Evolutionary conservation across 2,797 vertebrate genomes (phyloP), one percentile per base, ranked within the genome.

Genomic region (Delichon dasypus): DNA sequence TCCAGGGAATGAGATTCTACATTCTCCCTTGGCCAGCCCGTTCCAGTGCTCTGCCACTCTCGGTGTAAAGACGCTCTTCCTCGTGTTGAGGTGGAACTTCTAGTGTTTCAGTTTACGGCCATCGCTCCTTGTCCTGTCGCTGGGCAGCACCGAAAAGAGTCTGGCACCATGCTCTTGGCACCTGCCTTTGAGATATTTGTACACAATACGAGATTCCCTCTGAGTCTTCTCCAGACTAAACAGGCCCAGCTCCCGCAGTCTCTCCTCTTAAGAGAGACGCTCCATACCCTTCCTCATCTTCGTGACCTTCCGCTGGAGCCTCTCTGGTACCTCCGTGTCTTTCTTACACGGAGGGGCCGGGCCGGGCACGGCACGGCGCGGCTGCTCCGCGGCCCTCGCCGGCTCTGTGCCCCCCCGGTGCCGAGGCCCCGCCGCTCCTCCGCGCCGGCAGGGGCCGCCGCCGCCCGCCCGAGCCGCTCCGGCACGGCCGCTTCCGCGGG

Each of bases 391-490:
- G 30, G 30, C 53, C 30, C 53, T 30, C 20, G 19, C 50, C 36
- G 36, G 36, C 36, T 36, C 36, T 36, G 36, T 36, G 36, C 36
- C 44, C 5, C 21, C 7, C n/a, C 54, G n/a, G 55, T 9, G 55
- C 44, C 5, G 51, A 26, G 68, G 53, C 32, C 18, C 18, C 7
- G 36, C 58, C 2, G 36, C 22, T 68, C 94, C 93, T 83, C 89
- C 95, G 21, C 53, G 10, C 84, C 95, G 18, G 54, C 45, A 87
- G 95, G 72, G 86, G 96, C 75, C 76, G 91, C 16, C 8, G 36
- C 13, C 10, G 16, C 5, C 8, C 14, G 3, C 10, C 11, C 32
- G 13, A 16, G 34, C 82, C 72, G 68, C 76, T 87, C 47, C 12
- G 21, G 3, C 1, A 2, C 9, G 2, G 27, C 9, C 11, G 47